Evolutionary conservation across 2,888 invertebrate species (phyloP).

Genomic region (Sicus ferrugineus): DNA sequence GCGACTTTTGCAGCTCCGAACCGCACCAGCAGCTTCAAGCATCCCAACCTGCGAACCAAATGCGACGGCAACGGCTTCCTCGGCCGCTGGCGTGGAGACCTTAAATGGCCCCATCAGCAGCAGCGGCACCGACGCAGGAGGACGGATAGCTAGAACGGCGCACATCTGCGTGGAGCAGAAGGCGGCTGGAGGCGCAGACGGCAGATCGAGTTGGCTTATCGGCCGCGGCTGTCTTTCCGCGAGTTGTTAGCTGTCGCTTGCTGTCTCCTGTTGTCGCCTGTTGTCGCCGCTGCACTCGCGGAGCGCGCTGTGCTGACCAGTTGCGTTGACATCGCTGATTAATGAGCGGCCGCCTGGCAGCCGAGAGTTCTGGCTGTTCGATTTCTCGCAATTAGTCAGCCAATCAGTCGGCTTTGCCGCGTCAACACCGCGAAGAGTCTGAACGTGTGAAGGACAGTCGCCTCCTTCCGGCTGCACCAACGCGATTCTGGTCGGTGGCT

Average conservation of each 20-base stretch:
- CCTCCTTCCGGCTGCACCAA: background rate
- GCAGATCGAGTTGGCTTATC: background rate
- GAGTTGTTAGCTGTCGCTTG: conserved; percentile 20
- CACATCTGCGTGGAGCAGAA: too few species aligned
- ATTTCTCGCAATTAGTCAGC: conserved; percentile 16
- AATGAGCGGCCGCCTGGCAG: conserved; percentile 38
- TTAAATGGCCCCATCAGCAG: background rate
- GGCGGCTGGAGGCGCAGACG: background rate
- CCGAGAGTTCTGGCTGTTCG: background rate
- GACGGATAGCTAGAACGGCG: background rate
- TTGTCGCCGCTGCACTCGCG: conserved; percentile 31
- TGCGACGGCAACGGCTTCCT: background rate
- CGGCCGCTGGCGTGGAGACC: background rate
- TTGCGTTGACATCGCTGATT: conserved; percentile 52
- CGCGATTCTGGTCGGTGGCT: background rate
- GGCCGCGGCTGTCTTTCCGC: conserved; percentile 29
- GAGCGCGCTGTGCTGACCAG: conserved; percentile 46
- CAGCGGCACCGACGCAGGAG: background rate
- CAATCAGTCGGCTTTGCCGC: conserved; percentile 5
- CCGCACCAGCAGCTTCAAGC: background rate
- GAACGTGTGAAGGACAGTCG: conserved; percentile 18
- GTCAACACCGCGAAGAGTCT: background rate
- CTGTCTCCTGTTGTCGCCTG: conserved; percentile 31
- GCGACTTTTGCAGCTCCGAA: conserved; percentile 5
- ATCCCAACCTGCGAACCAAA: background rate